phyloP scores from a whole-genome alignment of 1,140 invertebrate species.

The Drosophila ananassae region DNA sequence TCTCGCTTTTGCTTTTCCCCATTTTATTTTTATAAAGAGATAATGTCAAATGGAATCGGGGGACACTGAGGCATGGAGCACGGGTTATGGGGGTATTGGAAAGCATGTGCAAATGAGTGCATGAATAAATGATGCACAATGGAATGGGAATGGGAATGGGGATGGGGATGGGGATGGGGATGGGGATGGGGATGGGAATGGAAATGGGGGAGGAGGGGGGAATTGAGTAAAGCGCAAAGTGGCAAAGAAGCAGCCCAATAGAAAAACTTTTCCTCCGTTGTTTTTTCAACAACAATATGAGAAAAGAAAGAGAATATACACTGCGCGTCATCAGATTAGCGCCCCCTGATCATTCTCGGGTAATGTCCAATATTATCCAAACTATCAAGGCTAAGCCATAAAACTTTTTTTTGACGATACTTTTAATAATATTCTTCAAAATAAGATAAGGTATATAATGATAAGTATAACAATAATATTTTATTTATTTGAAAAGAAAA shows the following conservation, averaged over 20 bases:
- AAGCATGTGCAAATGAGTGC: conserved; percentile 51
- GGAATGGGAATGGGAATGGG: conserved; percentile 10
- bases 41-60: conserved; percentile 43
- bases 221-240: conserved; percentile 10
- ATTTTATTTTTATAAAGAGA: conserved; percentile 4
- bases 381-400: too few relatives aligned
- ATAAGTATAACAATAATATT: too few relatives aligned
- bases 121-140: conserved; percentile 53
- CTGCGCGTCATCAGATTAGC: too few relatives aligned
- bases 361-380: too few relatives aligned
- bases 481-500: too few relatives aligned
- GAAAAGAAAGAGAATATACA: conserved; percentile 6
- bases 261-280: conserved; percentile 8
- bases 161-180: conserved; percentile 15
- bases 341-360: too few relatives aligned
- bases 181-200: conserved; percentile 12
- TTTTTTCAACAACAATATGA: conserved; percentile 22
- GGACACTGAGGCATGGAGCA: neutral
- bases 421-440: too few relatives aligned
- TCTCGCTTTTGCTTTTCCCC: conserved; percentile 1
- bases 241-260: neutral
- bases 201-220: too few relatives aligned
- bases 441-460: too few relatives aligned
- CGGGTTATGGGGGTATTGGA: conserved; percentile 1
- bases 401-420: too few relatives aligned